Conservation (phyloP, 2,113 vertebrate genomes). For the Fregetta grallaria region DNA sequence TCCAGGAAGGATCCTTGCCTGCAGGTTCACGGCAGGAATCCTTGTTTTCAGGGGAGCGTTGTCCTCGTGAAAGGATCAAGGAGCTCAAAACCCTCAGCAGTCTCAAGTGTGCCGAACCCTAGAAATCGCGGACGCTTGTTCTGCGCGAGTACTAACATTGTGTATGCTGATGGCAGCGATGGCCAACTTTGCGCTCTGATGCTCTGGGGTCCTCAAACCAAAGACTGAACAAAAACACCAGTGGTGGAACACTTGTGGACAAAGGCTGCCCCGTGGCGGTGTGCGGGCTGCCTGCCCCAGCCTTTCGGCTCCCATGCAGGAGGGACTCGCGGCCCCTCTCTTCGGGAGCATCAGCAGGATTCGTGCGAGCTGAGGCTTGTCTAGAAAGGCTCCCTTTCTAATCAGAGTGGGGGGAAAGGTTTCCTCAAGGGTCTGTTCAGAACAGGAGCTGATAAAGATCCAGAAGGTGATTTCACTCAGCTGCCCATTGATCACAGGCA, state of each 20-base stretch:
- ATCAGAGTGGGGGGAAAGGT: neutral
- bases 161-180: rapidly evolving
- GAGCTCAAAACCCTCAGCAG: neutral
- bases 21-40: neutral
- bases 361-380: neutral
- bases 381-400: neutral
- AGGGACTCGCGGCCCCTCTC: neutral
- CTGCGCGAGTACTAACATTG: neutral
- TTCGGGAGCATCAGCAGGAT: neutral
- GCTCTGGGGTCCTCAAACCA: neutral
- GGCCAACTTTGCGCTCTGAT: neutral
- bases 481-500: constrained; percentile 55
- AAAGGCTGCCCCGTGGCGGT: neutral
- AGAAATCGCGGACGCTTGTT: rapidly evolving
- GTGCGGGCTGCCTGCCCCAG: neutral
- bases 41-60: neutral
- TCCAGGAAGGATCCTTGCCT: neutral
- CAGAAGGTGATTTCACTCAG: constrained; percentile 62
- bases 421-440: neutral
- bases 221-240: neutral
- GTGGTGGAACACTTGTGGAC: rapidly evolving
- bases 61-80: neutral
- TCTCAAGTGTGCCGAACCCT: neutral
- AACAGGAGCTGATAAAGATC: constrained; percentile 56
- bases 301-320: neutral